Evolutionary conservation across 2,113 vertebrate genomes (phyloP).

Genomic region (Raja brachyura): DNA sequence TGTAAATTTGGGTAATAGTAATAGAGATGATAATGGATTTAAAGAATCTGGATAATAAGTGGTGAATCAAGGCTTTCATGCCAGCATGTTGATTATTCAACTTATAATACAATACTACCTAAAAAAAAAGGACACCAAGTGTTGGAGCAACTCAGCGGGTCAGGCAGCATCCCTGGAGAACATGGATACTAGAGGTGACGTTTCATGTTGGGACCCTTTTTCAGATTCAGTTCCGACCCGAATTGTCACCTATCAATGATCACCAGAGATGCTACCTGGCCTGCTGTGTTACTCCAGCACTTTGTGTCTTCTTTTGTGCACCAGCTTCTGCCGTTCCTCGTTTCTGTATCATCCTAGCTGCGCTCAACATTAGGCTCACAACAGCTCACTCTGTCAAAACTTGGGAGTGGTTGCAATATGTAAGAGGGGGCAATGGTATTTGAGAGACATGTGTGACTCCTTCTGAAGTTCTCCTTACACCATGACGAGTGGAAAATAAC

Average conservation of each 20-base stretch:
- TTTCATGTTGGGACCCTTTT: too few relatives aligned
- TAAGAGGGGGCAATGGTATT: background rate
- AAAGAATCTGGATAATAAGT: background rate
- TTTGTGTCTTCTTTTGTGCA: too few relatives aligned
- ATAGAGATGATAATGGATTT: background rate
- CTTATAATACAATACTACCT: background rate
- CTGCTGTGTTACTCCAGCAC: too few relatives aligned
- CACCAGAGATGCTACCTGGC: too few relatives aligned
- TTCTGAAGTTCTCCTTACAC: background rate
- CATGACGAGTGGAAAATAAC: conserved; percentile 6
- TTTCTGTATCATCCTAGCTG: background rate
- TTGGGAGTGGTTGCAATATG: background rate
- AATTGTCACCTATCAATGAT: too few relatives aligned
- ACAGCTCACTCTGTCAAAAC: background rate
- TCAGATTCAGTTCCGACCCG: too few relatives aligned
- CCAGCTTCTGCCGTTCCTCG: too few relatives aligned
- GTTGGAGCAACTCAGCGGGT: too few relatives aligned
- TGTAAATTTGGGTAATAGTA: background rate
- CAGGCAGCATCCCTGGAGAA: too few relatives aligned
- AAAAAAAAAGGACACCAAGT: too few relatives aligned
- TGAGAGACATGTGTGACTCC: background rate
- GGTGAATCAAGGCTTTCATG: background rate
- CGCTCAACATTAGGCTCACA: too few relatives aligned
- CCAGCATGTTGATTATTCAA: background rate
- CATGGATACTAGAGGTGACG: too few relatives aligned